Percentiles rank a stretch among this genome's conserved stretches.
These are phyloP conservation scores for Anolis sagrei DNA, from an alignment of 2,113 vertebrate species.

Conservation along the genomic window DNA sequence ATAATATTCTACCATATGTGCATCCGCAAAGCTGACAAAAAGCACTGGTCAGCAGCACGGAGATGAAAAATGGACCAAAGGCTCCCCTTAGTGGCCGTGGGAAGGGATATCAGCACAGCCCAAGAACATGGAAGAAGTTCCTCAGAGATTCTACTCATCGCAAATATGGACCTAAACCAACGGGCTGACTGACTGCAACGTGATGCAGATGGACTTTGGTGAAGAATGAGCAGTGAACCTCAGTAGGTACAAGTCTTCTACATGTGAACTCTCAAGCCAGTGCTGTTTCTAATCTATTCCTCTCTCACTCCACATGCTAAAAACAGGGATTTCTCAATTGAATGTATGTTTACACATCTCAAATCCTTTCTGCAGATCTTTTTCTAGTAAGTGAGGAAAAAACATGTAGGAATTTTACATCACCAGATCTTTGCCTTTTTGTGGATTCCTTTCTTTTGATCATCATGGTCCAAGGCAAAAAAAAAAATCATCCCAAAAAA, in stretches of 20 bases:
- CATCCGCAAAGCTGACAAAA: conserved; percentile 70
- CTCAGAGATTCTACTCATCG: not conserved
- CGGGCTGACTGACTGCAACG: not conserved
- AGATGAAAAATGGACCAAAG: conserved; percentile 54
- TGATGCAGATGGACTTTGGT: not conserved
- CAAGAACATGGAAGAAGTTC: not conserved
- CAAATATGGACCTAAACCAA: not conserved
- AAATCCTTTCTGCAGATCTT: too few relatives aligned
- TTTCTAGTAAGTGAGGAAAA: not conserved
- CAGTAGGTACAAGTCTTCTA: not conserved
- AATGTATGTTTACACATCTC: not conserved
- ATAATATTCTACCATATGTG: conserved; percentile 80
- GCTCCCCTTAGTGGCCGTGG: conserved; percentile 70
- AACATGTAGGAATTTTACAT: not conserved
- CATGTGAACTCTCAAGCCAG: not conserved
- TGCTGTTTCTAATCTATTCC: too few relatives aligned
- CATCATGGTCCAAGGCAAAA: too few relatives aligned
- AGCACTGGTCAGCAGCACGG: conserved; percentile 66
- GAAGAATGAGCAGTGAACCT: not conserved
- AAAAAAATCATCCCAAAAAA: not conserved
- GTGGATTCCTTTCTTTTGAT: not conserved
- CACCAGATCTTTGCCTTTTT: not conserved
- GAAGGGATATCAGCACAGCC: not conserved
- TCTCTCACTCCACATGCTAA: too few relatives aligned
- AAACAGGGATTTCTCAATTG: not conserved